Conservation (phyloP, 2,797 vertebrate genomes). For the Thalassophryne amazonica region DNA sequence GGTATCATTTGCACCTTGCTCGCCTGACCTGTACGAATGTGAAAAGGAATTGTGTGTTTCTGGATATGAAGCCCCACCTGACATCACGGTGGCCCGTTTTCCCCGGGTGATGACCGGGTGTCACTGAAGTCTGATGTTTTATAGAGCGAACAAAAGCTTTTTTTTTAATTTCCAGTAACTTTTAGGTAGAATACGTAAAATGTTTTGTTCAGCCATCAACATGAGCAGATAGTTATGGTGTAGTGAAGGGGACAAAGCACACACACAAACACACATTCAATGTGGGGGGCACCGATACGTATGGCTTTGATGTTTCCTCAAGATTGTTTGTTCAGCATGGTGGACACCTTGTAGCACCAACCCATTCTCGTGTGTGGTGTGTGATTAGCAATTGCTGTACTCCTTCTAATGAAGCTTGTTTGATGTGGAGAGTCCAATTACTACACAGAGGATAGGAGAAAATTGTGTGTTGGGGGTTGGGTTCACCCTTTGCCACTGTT, state of each 20-base stretch:
- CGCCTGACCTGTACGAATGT: too few relatives aligned
- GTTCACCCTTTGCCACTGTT: slow-evolving; percentile 31
- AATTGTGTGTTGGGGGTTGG: slow-evolving; percentile 12
- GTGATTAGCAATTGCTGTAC: slow-evolving; percentile 77
- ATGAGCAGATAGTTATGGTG: slow-evolving; percentile 26
- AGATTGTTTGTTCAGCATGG: slow-evolving; percentile 71
- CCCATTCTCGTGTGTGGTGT: slow-evolving; percentile 55
- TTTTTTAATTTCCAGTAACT: slow-evolving; percentile 63
- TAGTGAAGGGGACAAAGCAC: slow-evolving; percentile 1
- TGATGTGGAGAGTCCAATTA: slow-evolving; percentile 82
- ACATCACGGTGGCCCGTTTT: slow-evolving; percentile 4
- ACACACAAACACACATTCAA: slow-evolving; percentile 1
- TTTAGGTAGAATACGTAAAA: slow-evolving; percentile 27
- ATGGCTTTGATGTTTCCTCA: slow-evolving; percentile 77
- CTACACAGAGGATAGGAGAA: slow-evolving; percentile 40
- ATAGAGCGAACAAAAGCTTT: slow-evolving; percentile 21
- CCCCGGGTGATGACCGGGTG: slow-evolving; percentile 18
- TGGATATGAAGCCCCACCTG: background rate
- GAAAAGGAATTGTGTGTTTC: background rate
- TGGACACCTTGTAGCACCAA: slow-evolving; percentile 62
- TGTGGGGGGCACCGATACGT: slow-evolving; percentile 46
- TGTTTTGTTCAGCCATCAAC: slow-evolving; percentile 29
- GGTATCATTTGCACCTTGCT: too few relatives aligned
- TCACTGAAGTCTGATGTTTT: slow-evolving; percentile 40
- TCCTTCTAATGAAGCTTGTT: slow-evolving; percentile 79